Evolutionary conservation across 2,113 vertebrate genomes (phyloP), one percentile per base, ranked within the genome.

Genomic region (Chionomys nivalis): DNA sequence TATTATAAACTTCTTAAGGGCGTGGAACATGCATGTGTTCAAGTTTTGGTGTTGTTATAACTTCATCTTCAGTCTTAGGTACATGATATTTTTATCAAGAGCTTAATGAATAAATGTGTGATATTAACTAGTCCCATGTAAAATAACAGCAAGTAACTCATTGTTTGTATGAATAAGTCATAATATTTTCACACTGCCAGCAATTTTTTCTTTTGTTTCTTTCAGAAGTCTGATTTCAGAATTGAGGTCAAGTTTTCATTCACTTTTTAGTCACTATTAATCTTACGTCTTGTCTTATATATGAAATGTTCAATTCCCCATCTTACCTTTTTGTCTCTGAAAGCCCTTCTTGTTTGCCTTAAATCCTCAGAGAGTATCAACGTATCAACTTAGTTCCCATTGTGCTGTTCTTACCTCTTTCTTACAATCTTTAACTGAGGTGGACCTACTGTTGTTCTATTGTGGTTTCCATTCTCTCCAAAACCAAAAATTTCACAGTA

Each of bases 351-450:
- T 82, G 36, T 52, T 96, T 75, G 91, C 39, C 19, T 91, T 94
- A 94, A 58, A 95, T 90, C 44, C 52, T 58, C 89, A 95, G 75
- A 90, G 55, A 82, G 19, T 75, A 94, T 82, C 68, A 92, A 42
- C 1, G 16, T 70, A 94, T 78, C 73, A 92, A 42, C 2, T 86
- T 87, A 66, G 42, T 83, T 68, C 65, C 12, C 87, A 93, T 14
- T 97, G 77, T 94, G 81, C 44, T 78, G 8, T 75, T 97, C 70
- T 96, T 94, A 92, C 68, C 88, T 94, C 76, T 94, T 92, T 86
- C 49, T 33, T 75, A 42, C 26, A 95, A 95, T 93, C n/a, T 7
- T 79, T 68, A 89, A 94, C 47, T 70, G 31, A 72, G 49, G 39
- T 72, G 36, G 33, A 72, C 39, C 36, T 63, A 65, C 17, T 94